Evolutionary conservation across 2,113 vertebrate genomes (phyloP), one percentile per base, ranked within the genome.

Genomic region (Centropus unirufus): DNA sequence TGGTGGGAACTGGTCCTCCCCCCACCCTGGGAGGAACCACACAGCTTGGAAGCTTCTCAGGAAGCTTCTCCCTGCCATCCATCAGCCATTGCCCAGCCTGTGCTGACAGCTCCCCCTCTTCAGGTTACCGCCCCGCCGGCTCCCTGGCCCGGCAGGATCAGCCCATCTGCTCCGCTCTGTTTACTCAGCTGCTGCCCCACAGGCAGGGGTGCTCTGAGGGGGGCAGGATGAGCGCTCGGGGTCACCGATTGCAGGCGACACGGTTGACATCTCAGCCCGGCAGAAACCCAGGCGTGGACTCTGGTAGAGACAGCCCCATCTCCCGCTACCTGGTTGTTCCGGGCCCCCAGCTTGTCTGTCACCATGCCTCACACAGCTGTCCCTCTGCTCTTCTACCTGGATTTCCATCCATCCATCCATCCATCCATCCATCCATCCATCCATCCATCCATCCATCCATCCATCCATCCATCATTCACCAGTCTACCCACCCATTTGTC

Each of bases 101-200:
- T 0, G 85, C 88, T 96, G 96, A 97, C 96, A 96, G 95, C 93
- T 96, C 68, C 83, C 90, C 61, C 91, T 97, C 92, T 96, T 96
- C 72, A 0, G 86, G 83, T 97, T 96, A 96, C 96, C 40, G 11
- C 88, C 95, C 95, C 2, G 18, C 47, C 6, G 69, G 67, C 78
- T 92, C 77, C 84, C 91, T 1, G 0, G 88, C 93, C 88, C 5
- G 1, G 83, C 97, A 86, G 85, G 82, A 92, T 62, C 88, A 90
- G 57, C 90, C 80, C 90, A 94, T 96, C 87, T 96, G 94, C 89
- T 93, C 89, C 70, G 81, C 91, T 93, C 81, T 93, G 96, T 97
- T 97, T 97, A 97, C 67, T 96, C 97, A 97, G 97, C 97, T 97
- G 96, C 87, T 1, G 58, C 59, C 80, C 93, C 1, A 0, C 3